phyloP scores from a whole-genome alignment of 2,113 vertebrate species.

The Acanthochromis polyacanthus region DNA sequence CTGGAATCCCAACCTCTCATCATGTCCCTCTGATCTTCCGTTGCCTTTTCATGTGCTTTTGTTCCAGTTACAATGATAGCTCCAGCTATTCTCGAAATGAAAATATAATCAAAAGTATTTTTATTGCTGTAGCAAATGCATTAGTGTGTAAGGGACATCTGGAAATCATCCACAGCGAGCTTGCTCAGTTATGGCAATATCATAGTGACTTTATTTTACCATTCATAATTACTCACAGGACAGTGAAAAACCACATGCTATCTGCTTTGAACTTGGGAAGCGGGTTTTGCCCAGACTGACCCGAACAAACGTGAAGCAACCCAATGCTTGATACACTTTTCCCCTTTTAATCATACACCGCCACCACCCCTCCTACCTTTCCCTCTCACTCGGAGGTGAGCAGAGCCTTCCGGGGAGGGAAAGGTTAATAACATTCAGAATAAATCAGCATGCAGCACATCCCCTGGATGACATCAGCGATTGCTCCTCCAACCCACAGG shows the following conservation, averaged over 20 bases:
- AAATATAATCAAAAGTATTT: conserved; percentile 81
- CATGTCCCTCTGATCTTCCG: conserved; percentile 65
- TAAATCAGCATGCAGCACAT: conserved; percentile 74
- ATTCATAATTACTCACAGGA: conserved; percentile 86
- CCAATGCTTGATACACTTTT: conserved; percentile 58
- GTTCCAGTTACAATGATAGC: conserved; percentile 77
- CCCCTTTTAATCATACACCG: conserved; percentile 31
- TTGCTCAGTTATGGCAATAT: conserved; percentile 82
- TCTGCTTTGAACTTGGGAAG: conserved; percentile 78
- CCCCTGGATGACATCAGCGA: conserved; percentile 81
- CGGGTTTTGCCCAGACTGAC: conserved; percentile 64
- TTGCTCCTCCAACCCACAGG: conserved; percentile 68
- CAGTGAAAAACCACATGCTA: conserved; percentile 78
- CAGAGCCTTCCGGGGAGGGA: conserved; percentile 69
- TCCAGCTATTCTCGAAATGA: conserved; percentile 72
- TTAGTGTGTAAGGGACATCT: conserved; percentile 81
- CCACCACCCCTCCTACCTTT: conserved; percentile 13
- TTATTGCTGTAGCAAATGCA: conserved; percentile 84
- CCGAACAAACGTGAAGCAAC: conserved; percentile 67
- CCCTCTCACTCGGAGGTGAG: conserved; percentile 57
- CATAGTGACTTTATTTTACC: conserved; percentile 81
- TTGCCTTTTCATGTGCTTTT: conserved; percentile 76
- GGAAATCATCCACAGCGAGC: conserved; percentile 79
- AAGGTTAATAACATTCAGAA: conserved; percentile 81
- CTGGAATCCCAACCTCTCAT: conserved; percentile 66